phyloP scores from a whole-genome alignment of 1,140 invertebrate genomes.

The Dreissena polymorpha region DNA sequence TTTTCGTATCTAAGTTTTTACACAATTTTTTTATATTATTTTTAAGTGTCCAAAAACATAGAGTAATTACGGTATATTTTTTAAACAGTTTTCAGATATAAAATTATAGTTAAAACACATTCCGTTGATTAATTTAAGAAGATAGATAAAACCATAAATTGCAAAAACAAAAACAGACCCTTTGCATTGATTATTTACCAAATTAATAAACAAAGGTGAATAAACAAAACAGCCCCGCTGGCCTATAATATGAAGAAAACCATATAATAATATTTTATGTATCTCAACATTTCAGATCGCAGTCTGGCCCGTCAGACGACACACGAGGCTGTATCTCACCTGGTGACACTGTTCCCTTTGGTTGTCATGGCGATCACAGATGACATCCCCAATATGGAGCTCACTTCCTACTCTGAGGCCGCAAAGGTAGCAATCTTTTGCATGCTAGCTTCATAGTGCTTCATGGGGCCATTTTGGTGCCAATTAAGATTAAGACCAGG shows the following conservation, averaged over 20 bases:
- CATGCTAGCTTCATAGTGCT: no score
- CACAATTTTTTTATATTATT: no score
- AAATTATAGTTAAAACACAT: background rate
- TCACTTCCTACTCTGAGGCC: background rate
- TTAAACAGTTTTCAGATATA: no score
- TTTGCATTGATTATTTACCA: background rate
- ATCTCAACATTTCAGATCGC: constrained; percentile 28
- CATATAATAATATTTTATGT: background rate
- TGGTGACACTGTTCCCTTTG: constrained; percentile 32
- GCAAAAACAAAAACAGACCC: background rate
- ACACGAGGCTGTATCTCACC: constrained; percentile 39
- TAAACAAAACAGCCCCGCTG: background rate
- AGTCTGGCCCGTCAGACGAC: constrained; percentile 18
- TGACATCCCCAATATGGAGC: constrained; percentile 1
- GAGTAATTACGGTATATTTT: no score
- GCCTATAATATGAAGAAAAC: background rate
- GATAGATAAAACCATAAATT: background rate
- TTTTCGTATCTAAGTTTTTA: no score
- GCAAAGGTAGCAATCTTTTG: constrained; percentile 10
- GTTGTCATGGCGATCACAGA: constrained; percentile 12
- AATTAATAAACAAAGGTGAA: background rate
- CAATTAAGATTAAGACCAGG: no score
- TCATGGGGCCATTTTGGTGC: no score
- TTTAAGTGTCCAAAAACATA: no score
- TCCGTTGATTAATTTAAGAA: background rate